These are phyloP conservation scores for Nesometra sesokonis DNA, from an alignment of 35 echinoderm and acorn worm genomes.

Conservation along the genomic window DNA sequence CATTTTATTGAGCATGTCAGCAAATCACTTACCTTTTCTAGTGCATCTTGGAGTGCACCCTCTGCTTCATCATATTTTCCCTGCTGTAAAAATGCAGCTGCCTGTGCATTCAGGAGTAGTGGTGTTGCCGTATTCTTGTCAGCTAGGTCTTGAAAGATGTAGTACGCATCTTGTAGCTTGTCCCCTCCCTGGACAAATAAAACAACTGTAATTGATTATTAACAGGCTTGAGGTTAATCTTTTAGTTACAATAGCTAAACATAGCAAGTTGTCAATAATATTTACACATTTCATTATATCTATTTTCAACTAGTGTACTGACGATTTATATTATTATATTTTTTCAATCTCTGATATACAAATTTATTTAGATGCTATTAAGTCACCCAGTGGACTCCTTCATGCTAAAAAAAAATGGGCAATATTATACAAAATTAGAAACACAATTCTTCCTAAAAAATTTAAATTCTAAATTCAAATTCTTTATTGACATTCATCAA, in stretches of 20 bases:
- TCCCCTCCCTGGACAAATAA: slow-evolving; percentile 63
- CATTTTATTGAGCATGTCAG: no score
- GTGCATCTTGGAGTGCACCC: slow-evolving; percentile 65
- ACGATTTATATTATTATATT: no score
- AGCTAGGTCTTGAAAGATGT: slow-evolving; percentile 93
- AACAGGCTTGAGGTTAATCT: neutral
- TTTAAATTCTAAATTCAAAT: no score
- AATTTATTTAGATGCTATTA: no score
- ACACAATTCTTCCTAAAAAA: no score
- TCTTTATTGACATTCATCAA: no score
- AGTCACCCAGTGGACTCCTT: no score
- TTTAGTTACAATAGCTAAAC: neutral
- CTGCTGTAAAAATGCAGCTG: slow-evolving; percentile 80
- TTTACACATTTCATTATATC: neutral
- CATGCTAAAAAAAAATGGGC: no score
- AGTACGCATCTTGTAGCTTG: slow-evolving; percentile 98
- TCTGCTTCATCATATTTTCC: slow-evolving; percentile 90
- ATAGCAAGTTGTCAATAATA: neutral
- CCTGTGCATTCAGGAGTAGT: slow-evolving; percentile 81
- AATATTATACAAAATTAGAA: no score
- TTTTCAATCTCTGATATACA: no score
- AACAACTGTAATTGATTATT: neutral
- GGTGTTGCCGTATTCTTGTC: slow-evolving; percentile 85
- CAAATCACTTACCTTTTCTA: slow-evolving; percentile 82
- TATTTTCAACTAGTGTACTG: no score